phyloP scores from a whole-genome alignment of 1,140 invertebrate genomes.

The Sinonovacula constricta region DNA sequence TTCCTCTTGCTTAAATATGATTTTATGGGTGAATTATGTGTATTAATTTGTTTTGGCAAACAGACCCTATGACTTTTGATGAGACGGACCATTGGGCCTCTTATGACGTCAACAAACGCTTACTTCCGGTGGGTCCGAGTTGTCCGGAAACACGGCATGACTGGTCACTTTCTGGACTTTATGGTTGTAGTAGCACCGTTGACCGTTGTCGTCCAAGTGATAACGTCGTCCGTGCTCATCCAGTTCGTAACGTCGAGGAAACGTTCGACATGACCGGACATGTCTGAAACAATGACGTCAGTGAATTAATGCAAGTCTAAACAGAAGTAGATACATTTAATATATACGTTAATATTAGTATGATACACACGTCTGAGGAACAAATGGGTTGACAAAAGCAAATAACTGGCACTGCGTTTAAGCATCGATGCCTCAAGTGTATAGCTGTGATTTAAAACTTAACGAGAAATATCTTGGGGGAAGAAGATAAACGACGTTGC shows the following conservation, averaged over 20 bases:
- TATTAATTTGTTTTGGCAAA: no score
- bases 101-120: no score
- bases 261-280: slow-evolving; percentile 18
- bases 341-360: neutral
- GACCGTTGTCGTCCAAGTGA: slow-evolving; percentile 32
- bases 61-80: no score
- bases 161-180: slow-evolving; percentile 4
- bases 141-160: no score
- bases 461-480: no score
- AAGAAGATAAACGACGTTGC: no score
- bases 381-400: neutral
- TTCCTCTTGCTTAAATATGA: no score
- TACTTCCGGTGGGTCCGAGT: no score
- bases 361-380: neutral
- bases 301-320: neutral
- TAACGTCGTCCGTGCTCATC: slow-evolving; percentile 28
- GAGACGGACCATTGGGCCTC: no score
- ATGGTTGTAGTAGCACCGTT: slow-evolving; percentile 37
- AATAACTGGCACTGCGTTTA: neutral
- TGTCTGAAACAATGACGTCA: slow-evolving; percentile 8
- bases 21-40: no score
- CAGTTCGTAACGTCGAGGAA: slow-evolving; percentile 22
- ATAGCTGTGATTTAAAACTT: no score
- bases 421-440: no score
- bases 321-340: neutral